Base-by-base conservation (phyloP, 2,113 vertebrate species). In the Nothoprocta perdicaria region DNA sequence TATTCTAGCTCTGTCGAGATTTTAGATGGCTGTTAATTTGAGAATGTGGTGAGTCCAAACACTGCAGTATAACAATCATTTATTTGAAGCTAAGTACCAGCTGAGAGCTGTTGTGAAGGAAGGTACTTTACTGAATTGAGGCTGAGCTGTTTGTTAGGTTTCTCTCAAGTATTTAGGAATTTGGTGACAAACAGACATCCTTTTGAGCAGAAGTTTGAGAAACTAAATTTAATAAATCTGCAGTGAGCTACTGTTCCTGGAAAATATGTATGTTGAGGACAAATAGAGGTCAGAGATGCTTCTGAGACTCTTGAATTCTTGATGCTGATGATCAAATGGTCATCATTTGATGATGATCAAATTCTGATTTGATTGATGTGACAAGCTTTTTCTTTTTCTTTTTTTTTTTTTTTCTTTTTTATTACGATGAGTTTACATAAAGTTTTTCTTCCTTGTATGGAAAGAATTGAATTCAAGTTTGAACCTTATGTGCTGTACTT, bases 1-100 rank as follows among this genome's bases (percentile, higher is more conserved):
- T 19, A 24, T 62, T 82, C 50, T 53, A 88, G n/a, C n/a, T 53
- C 29, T n/a, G 41, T 8, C 19, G 62, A 57, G 60, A 68, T 58
- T 80, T 87, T 75, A 61, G 92, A 84, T 53, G 17, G 29, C 29
- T 73, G 8, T n/a, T 74, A 69, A 83, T 80, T 91, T 77, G 86
- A 78, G 46, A 63, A 87, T 21, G 0, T 11, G 12, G 6, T 35
- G 22, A 73, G 11, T 57, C 11, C 4, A 8, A 38, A 62, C 73
- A 43, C 27, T 40, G 53, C 26, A 88, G 26, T 88, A 74, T 52
- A 85, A 29, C n/a, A 88, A 65, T 80, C 2, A 29, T 52, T 82
- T 92, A 1, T 48, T 85, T 76, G 53, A 80, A 89, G 71, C 13
- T 31, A 60, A 46, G 18, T 50, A 38, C n/a, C 31, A 68, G 35